phyloP scores from a whole-genome alignment of 2,113 vertebrate genomes.

The Chitala chitala region DNA sequence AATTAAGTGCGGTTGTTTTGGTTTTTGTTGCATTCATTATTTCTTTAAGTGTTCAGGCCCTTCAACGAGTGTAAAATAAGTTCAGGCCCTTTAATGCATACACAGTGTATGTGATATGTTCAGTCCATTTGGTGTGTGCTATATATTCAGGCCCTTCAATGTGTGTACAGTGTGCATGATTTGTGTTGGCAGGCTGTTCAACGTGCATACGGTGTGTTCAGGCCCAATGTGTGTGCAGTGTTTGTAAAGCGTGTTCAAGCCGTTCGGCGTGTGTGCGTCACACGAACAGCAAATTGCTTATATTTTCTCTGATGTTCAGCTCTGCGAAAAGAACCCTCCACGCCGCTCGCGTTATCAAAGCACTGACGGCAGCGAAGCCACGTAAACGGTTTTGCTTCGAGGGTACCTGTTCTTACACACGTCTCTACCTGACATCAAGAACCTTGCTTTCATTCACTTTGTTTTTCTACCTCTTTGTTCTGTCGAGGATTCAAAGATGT shows the following conservation, averaged over 20 bases:
- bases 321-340: no score
- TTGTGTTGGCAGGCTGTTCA: no score
- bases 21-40: no score
- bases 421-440: slow-evolving; percentile 38
- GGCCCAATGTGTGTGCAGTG: neutral
- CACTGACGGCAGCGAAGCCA: neutral
- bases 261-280: neutral
- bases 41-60: no score
- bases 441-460: no score
- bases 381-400: slow-evolving; percentile 53
- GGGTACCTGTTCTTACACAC: slow-evolving; percentile 58
- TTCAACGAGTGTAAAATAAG: neutral
- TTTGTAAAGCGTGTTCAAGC: neutral
- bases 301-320: no score
- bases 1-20: neutral
- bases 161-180: neutral
- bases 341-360: neutral
- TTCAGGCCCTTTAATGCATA: no score
- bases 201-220: neutral
- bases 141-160: neutral
- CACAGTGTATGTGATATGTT: no score
- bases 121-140: no score
- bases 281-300: neutral
- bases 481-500: neutral
- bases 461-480: neutral